Conservation (phyloP, 2,888 invertebrate species). For the Clanis bilineata region DNA sequence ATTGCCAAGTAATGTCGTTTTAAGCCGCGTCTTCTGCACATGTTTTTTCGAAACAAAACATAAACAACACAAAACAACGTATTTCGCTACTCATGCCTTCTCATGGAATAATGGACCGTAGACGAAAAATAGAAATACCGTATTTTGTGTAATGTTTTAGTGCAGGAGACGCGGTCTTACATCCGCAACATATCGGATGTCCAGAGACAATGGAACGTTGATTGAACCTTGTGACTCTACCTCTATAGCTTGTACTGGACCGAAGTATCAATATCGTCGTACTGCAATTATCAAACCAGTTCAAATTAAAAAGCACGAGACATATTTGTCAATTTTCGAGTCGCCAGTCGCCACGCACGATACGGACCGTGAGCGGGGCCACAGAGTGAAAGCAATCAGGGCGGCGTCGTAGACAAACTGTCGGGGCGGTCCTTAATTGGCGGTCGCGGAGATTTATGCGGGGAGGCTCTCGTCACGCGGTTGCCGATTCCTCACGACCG, state of each 20-base stretch:
- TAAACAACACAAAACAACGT: no score
- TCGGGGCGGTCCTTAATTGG: conserved; percentile 80
- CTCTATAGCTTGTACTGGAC: background rate
- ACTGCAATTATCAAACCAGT: background rate
- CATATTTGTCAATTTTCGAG: conserved; percentile 25
- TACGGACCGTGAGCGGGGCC: conserved; percentile 42
- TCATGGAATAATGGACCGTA: no score
- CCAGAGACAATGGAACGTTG: background rate
- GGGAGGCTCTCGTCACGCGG: conserved; percentile 70
- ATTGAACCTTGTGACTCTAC: background rate
- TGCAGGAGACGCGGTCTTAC: no score
- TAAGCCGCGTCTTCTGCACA: no score
- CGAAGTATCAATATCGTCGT: background rate
- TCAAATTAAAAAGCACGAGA: background rate
- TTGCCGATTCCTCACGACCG: conserved; percentile 52
- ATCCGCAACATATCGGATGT: no score
- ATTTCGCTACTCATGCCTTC: no score
- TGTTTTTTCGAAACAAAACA: no score
- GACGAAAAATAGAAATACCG: no score
- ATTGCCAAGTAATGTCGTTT: background rate
- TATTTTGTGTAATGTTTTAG: no score
- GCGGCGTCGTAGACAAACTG: conserved; percentile 80
- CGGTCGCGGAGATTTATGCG: conserved; percentile 81
- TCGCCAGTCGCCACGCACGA: conserved; percentile 26
- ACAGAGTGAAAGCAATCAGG: conserved; percentile 79